Conservation (phyloP, 2,113 vertebrate species). For the Ptychochromis oligacanthus region DNA sequence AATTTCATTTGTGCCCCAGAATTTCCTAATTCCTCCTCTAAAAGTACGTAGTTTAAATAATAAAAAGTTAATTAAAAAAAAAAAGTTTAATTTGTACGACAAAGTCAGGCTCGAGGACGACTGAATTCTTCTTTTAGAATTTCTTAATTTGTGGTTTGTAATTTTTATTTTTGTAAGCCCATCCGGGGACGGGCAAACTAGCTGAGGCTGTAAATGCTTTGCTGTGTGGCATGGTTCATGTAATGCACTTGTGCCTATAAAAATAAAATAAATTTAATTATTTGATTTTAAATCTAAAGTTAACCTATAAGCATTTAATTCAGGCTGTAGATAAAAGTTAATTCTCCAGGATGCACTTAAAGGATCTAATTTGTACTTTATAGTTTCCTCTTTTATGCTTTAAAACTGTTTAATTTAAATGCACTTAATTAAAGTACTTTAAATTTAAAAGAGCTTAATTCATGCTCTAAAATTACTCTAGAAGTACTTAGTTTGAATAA, state of each 20-base stretch:
- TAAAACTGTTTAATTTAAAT: background rate
- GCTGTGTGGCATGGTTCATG: background rate
- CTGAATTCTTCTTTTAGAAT: background rate
- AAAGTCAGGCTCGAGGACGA: background rate
- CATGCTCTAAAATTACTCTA: background rate
- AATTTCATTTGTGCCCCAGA: background rate
- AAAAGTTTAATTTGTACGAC: too few species aligned
- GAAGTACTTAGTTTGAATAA: background rate
- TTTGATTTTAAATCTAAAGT: background rate
- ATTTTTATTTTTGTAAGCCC: background rate
- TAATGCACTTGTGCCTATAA: too few species aligned
- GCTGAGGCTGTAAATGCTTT: background rate
- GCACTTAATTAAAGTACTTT: background rate
- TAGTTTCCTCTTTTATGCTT: background rate
- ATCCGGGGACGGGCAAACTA: background rate
- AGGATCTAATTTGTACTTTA: background rate
- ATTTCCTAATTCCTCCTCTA: background rate
- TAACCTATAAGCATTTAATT: background rate
- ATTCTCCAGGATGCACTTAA: background rate
- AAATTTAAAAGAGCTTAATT: background rate
- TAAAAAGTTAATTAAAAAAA: background rate
- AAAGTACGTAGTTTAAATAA: background rate
- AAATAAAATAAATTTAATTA: background rate
- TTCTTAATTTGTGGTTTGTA: background rate
- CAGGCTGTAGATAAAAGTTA: background rate